Evolutionary conservation across 2,797 vertebrate genomes (phyloP).

Genomic region (Vespertilio murinus): DNA sequence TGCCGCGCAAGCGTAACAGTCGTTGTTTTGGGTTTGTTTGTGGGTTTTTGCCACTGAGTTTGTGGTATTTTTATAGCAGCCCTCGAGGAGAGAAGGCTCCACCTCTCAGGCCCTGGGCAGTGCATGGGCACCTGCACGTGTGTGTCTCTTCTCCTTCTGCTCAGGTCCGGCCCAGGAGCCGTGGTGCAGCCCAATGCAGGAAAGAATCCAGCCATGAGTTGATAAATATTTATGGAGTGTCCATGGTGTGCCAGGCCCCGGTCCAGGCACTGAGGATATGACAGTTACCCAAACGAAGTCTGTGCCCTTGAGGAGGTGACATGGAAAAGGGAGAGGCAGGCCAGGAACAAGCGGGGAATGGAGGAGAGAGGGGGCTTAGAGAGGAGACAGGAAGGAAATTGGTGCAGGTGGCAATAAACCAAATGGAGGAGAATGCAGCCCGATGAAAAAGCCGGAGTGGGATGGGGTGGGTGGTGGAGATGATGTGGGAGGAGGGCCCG

Average conservation of each 20-base stretch:
- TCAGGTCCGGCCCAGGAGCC: rapidly evolving
- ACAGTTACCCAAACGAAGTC: background rate
- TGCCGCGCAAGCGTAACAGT: too few relatives aligned
- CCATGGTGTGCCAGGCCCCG: background rate
- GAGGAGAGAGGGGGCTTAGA: background rate
- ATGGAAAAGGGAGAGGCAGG: background rate
- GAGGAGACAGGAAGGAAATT: background rate
- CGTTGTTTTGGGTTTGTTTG: background rate
- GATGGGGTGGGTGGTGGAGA: background rate
- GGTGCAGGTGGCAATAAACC: too few relatives aligned
- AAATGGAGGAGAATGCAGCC: background rate
- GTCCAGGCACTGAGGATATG: background rate
- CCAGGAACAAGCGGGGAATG: background rate
- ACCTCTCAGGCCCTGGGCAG: too few relatives aligned
- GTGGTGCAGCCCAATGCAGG: background rate
- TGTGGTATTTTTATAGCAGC: background rate
- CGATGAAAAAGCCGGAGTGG: background rate
- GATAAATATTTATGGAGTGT: rapidly evolving
- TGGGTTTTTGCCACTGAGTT: background rate
- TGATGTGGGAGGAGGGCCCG: background rate
- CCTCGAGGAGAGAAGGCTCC: background rate
- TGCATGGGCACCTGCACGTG: rapidly evolving
- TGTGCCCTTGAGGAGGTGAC: background rate
- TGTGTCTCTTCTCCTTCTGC: rapidly evolving
- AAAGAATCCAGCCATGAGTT: rapidly evolving